These are phyloP conservation scores for Python bivittatus DNA, from an alignment of 2,113 vertebrate species.

Conservation along the genomic window DNA sequence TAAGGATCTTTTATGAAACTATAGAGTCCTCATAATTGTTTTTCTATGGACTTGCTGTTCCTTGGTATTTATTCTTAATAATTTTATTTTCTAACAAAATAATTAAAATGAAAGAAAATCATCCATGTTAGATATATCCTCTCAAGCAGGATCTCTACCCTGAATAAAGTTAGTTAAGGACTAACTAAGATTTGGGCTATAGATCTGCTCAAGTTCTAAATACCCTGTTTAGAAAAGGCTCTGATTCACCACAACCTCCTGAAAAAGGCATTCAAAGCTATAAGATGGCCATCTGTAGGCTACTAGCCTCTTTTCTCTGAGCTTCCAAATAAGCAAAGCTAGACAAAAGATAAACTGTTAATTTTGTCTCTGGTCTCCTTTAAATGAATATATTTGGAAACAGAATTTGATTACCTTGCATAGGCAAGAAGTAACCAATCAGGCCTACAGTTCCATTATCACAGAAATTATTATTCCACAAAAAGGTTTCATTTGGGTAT, in stretches of 20 bases:
- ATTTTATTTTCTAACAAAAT: too few relatives aligned
- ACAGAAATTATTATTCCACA: conserved; percentile 42
- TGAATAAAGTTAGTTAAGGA: not conserved
- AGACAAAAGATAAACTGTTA: conserved; percentile 32
- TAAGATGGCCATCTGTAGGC: not conserved
- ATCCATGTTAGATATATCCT: too few relatives aligned
- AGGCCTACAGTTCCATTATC: conserved; percentile 59
- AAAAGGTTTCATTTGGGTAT: conserved; percentile 60
- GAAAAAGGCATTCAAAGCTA: not conserved
- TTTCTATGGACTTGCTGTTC: too few relatives aligned
- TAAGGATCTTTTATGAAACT: too few relatives aligned
- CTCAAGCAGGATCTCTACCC: too few relatives aligned
- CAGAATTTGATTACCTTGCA: conserved; percentile 63
- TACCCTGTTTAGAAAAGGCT: not conserved
- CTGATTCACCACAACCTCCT: not conserved
- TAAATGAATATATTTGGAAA: conserved; percentile 60
- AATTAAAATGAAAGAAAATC: too few relatives aligned
- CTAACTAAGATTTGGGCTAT: not conserved
- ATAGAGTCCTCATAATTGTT: too few relatives aligned
- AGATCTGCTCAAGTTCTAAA: not conserved
- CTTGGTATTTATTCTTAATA: too few relatives aligned
- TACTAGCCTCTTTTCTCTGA: not conserved
- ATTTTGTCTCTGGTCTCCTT: conserved; percentile 49
- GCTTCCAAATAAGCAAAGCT: not conserved
- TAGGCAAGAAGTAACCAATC: conserved; percentile 60